phyloP scores from a whole-genome alignment of 2,888 invertebrate species.

The Andrena flavipes region DNA sequence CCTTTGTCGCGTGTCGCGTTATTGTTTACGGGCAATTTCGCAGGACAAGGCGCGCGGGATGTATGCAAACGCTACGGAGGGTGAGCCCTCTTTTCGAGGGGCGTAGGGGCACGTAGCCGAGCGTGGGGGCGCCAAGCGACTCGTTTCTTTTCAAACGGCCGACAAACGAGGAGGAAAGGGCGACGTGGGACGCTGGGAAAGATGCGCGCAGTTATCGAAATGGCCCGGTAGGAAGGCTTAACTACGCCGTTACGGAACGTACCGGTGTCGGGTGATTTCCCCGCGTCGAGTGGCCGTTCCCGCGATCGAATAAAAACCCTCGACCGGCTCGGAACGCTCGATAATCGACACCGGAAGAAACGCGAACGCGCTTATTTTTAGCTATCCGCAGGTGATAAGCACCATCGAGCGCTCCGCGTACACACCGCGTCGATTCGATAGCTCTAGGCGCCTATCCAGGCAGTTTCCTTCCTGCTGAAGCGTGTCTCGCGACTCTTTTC shows the following conservation, averaged over 20 bases:
- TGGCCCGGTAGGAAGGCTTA: neutral
- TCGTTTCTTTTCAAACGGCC: conserved; percentile 13
- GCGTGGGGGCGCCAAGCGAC: conserved; percentile 10
- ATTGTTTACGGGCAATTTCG: conserved; percentile 65
- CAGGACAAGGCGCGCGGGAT: conserved; percentile 53
- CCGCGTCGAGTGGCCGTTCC: neutral
- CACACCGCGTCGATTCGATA: conserved; percentile 25
- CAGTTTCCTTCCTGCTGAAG: neutral
- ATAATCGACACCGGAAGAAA: conserved; percentile 46
- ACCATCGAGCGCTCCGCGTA: neutral
- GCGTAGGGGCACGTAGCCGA: conserved; percentile 15
- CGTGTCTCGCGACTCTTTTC: neutral
- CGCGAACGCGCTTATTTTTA: conserved; percentile 50
- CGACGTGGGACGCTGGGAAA: conserved; percentile 8
- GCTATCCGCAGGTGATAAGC: conserved; percentile 32
- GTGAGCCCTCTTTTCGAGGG: conserved; percentile 4
- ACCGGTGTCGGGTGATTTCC: neutral
- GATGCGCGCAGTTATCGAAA: neutral
- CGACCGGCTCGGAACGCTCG: conserved; percentile 11
- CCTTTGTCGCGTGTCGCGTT: conserved; percentile 58
- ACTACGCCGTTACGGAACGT: too few relatives aligned
- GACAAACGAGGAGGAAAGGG: neutral
- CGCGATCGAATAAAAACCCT: conserved; percentile 15
- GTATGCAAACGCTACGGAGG: conserved; percentile 37
- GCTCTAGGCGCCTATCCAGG: conserved; percentile 10